Evolutionary conservation across 2,888 invertebrate genomes (phyloP).

Genomic region (Myopa tessellatipennis): DNA sequence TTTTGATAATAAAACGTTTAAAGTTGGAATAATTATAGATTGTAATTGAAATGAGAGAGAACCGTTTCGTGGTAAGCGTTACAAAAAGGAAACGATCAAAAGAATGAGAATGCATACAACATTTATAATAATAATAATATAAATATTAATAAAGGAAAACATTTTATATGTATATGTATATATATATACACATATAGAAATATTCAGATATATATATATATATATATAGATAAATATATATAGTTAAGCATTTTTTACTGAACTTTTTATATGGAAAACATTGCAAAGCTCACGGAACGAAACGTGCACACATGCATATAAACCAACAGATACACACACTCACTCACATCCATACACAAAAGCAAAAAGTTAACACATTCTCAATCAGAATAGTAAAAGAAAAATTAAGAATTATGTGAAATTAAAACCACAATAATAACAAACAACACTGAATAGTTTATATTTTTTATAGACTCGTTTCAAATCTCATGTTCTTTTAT

Average conservation of each 20-base stretch:
- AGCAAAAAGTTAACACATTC: slow-evolving; percentile 46
- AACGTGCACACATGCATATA: slow-evolving; percentile 19
- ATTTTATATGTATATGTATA: slow-evolving; percentile 32
- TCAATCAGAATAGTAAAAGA: slow-evolving; percentile 42
- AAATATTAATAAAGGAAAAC: slow-evolving; percentile 37
- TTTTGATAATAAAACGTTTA: slow-evolving; percentile 30
- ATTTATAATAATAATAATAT: slow-evolving; percentile 24
- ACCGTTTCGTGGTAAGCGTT: slow-evolving; percentile 24
- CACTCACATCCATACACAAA: slow-evolving; percentile 26
- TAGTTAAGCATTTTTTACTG: slow-evolving; percentile 65
- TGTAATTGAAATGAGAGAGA: slow-evolving; percentile 13
- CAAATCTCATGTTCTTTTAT: slow-evolving; percentile 41
- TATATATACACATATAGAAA: slow-evolving; percentile 11
- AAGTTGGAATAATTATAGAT: slow-evolving; percentile 17
- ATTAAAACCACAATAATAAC: slow-evolving; percentile 17
- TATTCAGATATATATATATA: slow-evolving; percentile 22
- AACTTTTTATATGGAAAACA: slow-evolving; percentile 57
- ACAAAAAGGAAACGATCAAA: not conserved
- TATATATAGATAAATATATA: slow-evolving; percentile 3
- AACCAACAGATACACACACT: slow-evolving; percentile 12
- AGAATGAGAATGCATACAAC: slow-evolving; percentile 34
- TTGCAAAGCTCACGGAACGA: slow-evolving; percentile 25
- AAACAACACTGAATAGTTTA: slow-evolving; percentile 15
- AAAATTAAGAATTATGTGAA: slow-evolving; percentile 26
- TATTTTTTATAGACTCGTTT: slow-evolving; percentile 43